Conservation (phyloP, 2,888 invertebrate species). For the Eilema depressum region DNA sequence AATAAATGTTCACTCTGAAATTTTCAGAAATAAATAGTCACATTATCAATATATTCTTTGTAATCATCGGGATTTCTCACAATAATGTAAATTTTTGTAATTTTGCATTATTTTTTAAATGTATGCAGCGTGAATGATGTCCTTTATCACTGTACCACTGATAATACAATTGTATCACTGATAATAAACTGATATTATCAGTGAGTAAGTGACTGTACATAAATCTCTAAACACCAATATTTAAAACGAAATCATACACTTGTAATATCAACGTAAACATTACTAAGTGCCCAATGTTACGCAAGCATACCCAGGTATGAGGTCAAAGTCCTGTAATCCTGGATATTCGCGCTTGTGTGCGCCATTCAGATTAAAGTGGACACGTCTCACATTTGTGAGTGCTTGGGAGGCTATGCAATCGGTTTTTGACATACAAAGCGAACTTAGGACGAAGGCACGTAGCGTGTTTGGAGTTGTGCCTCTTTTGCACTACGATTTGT, state of each 20-base stretch:
- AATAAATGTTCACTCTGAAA: too few relatives aligned
- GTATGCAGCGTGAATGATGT: too few relatives aligned
- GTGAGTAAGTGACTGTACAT: too few relatives aligned
- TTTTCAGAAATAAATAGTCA: too few relatives aligned
- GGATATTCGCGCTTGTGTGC: constrained; percentile 25
- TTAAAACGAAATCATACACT: not conserved
- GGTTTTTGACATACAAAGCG: constrained; percentile 38
- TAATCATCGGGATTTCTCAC: too few relatives aligned
- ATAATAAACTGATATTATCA: too few relatives aligned
- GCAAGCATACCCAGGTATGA: constrained; percentile 13
- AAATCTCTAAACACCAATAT: not conserved
- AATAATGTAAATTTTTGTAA: too few relatives aligned
- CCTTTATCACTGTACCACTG: too few relatives aligned
- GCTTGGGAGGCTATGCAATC: constrained; percentile 26
- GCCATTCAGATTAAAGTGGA: constrained; percentile 35
- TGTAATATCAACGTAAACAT: not conserved
- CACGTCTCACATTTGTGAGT: constrained; percentile 37
- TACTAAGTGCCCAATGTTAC: not conserved
- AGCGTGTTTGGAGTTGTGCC: constrained; percentile 9
- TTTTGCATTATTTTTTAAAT: too few relatives aligned
- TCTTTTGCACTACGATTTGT: constrained; percentile 9
- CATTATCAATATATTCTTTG: too few relatives aligned
- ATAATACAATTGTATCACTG: too few relatives aligned
- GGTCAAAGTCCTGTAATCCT: constrained; percentile 19
- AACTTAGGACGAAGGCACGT: constrained; percentile 18